These are phyloP conservation scores for Reticulitermes lucifugus DNA, from an alignment of 2,888 invertebrate genomes.

Conservation along the genomic window DNA sequence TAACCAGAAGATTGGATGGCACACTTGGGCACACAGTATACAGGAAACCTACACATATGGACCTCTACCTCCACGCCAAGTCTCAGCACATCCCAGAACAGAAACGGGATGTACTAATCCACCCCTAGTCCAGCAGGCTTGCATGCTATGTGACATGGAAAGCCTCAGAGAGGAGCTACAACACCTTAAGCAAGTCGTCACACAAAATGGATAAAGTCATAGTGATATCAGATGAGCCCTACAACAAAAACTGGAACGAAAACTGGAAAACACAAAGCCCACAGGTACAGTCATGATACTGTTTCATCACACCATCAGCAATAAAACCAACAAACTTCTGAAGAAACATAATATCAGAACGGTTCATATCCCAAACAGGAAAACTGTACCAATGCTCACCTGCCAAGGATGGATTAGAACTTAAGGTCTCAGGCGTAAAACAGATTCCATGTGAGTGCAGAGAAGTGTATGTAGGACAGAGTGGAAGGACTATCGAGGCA, in stretches of 20 bases:
- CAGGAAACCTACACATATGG: slow-evolving; percentile 51
- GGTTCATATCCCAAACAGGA: no score
- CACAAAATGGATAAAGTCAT: background rate
- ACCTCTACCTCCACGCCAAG: slow-evolving; percentile 59
- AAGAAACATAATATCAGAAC: no score
- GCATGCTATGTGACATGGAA: background rate
- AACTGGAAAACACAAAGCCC: no score
- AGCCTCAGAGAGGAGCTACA: background rate
- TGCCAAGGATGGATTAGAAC: no score
- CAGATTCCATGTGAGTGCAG: no score
- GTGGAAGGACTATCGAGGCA: no score
- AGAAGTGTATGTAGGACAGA: background rate
- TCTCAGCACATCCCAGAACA: background rate
- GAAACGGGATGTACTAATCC: background rate
- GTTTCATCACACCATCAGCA: no score
- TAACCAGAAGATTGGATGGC: slow-evolving; percentile 38
- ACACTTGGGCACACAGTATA: slow-evolving; percentile 50
- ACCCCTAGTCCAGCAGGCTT: background rate
- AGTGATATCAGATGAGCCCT: background rate
- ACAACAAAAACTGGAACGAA: background rate
- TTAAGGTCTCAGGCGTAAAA: no score
- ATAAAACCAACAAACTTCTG: no score
- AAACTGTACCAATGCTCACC: no score
- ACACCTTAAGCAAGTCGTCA: background rate
- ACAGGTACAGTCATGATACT: no score